Evolutionary conservation across 2,888 invertebrate species (phyloP).

Genomic region (Incurvaria masculella): DNA sequence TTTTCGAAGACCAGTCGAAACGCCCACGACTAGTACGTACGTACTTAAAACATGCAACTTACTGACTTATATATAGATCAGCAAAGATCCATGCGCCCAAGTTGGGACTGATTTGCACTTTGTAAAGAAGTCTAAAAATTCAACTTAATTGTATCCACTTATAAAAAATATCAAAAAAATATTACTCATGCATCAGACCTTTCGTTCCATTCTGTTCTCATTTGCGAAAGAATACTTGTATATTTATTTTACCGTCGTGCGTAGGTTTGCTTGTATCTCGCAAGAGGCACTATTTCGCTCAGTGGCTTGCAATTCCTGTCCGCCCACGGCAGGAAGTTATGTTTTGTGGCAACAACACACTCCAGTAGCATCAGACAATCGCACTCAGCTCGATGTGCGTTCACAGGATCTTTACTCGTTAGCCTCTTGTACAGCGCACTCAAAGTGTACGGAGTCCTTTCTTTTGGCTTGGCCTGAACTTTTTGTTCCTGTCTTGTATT

Average conservation of each 20-base stretch:
- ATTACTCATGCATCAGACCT: not conserved
- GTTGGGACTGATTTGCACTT: not conserved
- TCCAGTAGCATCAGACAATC: constrained; percentile 64
- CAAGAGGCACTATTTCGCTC: constrained; percentile 25
- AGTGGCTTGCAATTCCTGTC: constrained; percentile 28
- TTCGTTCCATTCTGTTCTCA: too few species aligned
- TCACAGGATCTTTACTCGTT: constrained; percentile 35
- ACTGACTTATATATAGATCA: too few species aligned
- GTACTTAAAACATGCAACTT: too few species aligned
- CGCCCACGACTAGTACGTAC: too few species aligned
- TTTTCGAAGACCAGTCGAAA: too few species aligned
- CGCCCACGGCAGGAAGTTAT: constrained; percentile 57
- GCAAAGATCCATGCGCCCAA: too few species aligned
- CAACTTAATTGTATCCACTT: not conserved
- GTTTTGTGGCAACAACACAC: constrained; percentile 55
- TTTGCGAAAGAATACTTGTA: too few species aligned
- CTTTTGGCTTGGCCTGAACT: not conserved
- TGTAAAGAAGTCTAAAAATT: not conserved
- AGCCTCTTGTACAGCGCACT: constrained; percentile 53
- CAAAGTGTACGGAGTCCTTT: constrained; percentile 43
- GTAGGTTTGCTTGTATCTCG: constrained; percentile 20
- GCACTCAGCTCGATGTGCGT: constrained; percentile 64
- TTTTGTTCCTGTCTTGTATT: too few species aligned
- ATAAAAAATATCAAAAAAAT: not conserved
- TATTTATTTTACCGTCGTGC: too few species aligned